A percentile compares a stretch with the other conserved stretches of the same genome.
Evolutionary conservation across 2,888 invertebrate genomes (phyloP).

Genomic region (Melieria omissa): DNA sequence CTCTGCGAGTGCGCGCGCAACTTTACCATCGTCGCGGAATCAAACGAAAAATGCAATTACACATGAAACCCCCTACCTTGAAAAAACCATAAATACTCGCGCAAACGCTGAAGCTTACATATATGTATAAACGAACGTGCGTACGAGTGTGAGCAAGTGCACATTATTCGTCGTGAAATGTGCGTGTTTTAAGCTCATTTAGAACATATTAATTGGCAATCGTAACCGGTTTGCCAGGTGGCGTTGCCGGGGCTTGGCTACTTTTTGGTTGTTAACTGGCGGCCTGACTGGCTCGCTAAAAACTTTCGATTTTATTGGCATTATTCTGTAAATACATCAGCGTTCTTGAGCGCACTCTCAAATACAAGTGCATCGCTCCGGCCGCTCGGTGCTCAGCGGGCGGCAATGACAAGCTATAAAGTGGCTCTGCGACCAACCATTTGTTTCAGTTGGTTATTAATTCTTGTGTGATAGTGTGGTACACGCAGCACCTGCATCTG

Average conservation of each 20-base stretch:
- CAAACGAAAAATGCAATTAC: background rate
- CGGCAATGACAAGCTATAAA: conserved; percentile 45
- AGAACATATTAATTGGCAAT: conserved; percentile 9
- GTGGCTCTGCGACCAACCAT: conserved; percentile 40
- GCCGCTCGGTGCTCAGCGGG: background rate
- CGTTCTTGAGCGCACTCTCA: conserved; percentile 39
- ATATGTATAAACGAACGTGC: background rate
- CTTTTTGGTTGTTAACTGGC: background rate
- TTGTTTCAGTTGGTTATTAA: conserved; percentile 44
- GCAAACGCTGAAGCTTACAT: background rate
- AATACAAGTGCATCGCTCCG: conserved; percentile 41
- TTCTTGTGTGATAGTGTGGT: conserved; percentile 16
- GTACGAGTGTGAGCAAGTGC: background rate
- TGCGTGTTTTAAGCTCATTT: conserved; percentile 6
- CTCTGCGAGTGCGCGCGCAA: background rate
- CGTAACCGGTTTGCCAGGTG: conserved; percentile 20
- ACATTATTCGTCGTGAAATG: background rate
- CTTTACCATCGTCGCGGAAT: background rate
- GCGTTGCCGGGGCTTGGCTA: background rate
- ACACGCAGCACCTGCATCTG: background rate
- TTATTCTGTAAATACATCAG: conserved; percentile 22
- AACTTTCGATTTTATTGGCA: conserved; percentile 33
- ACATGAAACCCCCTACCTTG: background rate
- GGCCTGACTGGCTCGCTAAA: background rate
- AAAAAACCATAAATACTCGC: background rate